A percentile compares a stretch with the other conserved stretches of the same genome.
These are phyloP conservation scores for Galerucella nymphaeae DNA, from an alignment of 2,888 invertebrate species.

Conservation along the genomic window DNA sequence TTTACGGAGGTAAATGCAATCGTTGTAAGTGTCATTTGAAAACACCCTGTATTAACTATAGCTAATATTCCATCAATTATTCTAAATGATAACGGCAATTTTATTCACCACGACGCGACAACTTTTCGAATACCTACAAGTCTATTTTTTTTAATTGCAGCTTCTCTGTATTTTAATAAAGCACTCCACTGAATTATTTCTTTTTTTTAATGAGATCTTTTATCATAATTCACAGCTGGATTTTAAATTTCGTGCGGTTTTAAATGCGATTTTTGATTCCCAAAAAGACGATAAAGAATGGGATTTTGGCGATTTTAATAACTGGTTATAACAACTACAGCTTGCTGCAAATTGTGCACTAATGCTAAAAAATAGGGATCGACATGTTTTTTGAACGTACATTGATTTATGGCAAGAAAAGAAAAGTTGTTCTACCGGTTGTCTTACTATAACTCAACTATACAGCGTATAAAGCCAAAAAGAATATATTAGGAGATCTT, in stretches of 20 bases:
- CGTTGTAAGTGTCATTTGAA: no score
- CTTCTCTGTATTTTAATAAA: not conserved
- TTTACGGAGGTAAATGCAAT: no score
- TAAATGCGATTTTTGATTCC: not conserved
- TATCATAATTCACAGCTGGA: not conserved
- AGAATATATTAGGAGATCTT: no score
- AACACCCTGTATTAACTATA: no score
- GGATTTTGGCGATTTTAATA: not conserved
- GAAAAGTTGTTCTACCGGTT: not conserved
- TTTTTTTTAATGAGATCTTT: not conserved
- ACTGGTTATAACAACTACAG: not conserved
- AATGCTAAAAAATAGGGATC: not conserved
- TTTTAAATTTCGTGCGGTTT: not conserved
- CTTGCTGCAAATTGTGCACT: not conserved
- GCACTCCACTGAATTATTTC: not conserved
- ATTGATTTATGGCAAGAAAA: not conserved
- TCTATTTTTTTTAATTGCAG: not conserved
- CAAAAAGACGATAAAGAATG: not conserved
- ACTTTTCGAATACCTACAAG: no score
- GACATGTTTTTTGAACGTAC: not conserved
- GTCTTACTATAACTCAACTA: no score
- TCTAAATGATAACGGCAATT: no score
- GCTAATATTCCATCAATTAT: not conserved
- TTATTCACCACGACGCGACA: no score
- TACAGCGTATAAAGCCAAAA: no score